Percentiles rank a stretch among this genome's conserved stretches.
Conservation (phyloP, 2,113 vertebrate species). For the Eulemur macaco region DNA sequence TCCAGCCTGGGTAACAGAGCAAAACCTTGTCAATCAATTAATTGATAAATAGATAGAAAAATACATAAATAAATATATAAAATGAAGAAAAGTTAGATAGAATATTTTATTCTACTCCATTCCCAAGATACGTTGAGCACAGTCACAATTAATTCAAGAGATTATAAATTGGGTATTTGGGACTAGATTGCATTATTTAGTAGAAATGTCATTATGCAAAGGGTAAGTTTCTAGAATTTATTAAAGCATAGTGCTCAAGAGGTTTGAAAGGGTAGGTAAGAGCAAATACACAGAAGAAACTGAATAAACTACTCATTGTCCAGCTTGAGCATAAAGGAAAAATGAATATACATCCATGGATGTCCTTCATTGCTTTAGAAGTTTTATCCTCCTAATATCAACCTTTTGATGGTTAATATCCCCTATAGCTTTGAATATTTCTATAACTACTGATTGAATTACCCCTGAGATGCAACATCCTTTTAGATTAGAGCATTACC, state of each 20-base stretch:
- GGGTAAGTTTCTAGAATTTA: constrained; percentile 7
- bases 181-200: not conserved
- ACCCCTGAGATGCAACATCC: not conserved
- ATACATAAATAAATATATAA: constrained; percentile 46
- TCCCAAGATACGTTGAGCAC: not conserved
- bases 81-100: constrained; percentile 4
- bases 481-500: not conserved
- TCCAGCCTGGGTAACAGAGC: no score
- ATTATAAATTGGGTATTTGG: not conserved
- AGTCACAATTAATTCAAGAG: constrained; percentile 29
- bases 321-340: not conserved
- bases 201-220: not conserved
- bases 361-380: not conserved
- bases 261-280: not conserved
- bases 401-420: not conserved
- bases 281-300: not conserved
- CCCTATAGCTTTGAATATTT: not conserved
- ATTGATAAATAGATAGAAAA: not conserved
- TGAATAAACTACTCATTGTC: not conserved
- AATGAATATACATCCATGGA: not conserved
- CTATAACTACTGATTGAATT: not conserved
- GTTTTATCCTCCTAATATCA: not conserved
- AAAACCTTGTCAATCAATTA: no score
- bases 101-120: constrained; percentile 22
- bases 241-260: not conserved